Evolutionary conservation across 1,140 invertebrate species (phyloP).

Genomic region (Cardiocondyla obscurior): DNA sequence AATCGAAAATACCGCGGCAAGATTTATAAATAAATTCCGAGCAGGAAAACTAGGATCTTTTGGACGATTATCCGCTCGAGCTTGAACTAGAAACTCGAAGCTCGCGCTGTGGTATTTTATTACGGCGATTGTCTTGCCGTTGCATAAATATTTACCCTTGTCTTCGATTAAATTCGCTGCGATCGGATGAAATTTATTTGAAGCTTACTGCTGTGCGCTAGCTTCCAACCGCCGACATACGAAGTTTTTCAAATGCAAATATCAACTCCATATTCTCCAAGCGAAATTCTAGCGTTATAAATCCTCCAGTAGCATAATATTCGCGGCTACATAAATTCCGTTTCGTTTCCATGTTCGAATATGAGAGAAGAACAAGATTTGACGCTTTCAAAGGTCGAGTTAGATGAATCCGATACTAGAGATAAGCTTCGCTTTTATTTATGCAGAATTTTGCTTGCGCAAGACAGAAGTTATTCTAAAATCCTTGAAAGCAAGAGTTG

Average conservation of each 20-base stretch:
- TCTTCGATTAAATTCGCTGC: not conserved
- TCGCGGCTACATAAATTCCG: not conserved
- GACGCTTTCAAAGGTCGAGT: not conserved
- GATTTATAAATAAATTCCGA: not conserved
- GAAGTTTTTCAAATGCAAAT: constrained; percentile 14
- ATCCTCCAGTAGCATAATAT: not conserved
- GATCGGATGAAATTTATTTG: not conserved
- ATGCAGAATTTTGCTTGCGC: not conserved
- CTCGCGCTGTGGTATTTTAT: not conserved
- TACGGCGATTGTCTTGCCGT: not conserved
- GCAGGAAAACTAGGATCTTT: not conserved
- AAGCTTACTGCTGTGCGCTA: not conserved
- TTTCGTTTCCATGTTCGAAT: not conserved
- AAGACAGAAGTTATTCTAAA: not conserved
- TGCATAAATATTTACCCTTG: not conserved
- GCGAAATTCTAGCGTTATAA: not conserved
- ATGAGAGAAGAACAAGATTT: not conserved
- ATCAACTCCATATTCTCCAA: not conserved
- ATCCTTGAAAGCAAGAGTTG: too few species aligned
- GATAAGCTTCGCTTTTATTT: not conserved
- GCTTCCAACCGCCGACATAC: not conserved
- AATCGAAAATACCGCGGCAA: not conserved
- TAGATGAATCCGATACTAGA: not conserved
- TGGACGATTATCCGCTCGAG: too few species aligned
- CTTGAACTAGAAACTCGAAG: not conserved